These are phyloP conservation scores for Platichthys stellatus DNA, from an alignment of 2,113 vertebrate genomes.

Conservation along the genomic window DNA sequence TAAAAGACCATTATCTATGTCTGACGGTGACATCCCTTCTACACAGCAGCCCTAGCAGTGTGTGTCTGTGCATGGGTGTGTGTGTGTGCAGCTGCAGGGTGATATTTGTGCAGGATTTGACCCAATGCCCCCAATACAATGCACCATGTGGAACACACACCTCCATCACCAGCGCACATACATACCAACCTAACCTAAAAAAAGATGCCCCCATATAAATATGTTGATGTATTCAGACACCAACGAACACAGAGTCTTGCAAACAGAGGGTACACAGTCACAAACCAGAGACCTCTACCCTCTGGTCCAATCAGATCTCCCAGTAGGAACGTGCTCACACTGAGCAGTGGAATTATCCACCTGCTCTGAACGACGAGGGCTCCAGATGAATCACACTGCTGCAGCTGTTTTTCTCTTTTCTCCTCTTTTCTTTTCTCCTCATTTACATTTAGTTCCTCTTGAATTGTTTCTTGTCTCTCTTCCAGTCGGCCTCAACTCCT, in stretches of 20 bases:
- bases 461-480: neutral
- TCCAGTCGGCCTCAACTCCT: neutral
- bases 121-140: neutral
- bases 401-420: neutral
- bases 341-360: constrained; percentile 35
- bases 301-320: constrained; percentile 36
- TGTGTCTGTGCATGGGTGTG: neutral
- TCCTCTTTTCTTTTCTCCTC: neutral
- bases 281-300: constrained; percentile 9
- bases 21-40: too few relatives aligned
- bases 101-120: constrained; percentile 10
- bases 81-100: constrained; percentile 14
- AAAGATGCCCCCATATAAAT: neutral
- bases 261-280: neutral
- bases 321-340: constrained; percentile 34
- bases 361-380: constrained; percentile 33
- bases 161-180: neutral
- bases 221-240: too few relatives aligned
- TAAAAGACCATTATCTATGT: neutral
- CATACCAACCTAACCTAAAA: neutral
- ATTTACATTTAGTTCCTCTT: neutral
- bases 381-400: constrained; percentile 8
- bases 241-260: neutral
- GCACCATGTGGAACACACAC: neutral
- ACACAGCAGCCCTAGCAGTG: too few relatives aligned